Evolutionary conservation across 1,140 invertebrate species (phyloP), one percentile per base, ranked within the genome.

Genomic region (Mylabris phalerata): DNA sequence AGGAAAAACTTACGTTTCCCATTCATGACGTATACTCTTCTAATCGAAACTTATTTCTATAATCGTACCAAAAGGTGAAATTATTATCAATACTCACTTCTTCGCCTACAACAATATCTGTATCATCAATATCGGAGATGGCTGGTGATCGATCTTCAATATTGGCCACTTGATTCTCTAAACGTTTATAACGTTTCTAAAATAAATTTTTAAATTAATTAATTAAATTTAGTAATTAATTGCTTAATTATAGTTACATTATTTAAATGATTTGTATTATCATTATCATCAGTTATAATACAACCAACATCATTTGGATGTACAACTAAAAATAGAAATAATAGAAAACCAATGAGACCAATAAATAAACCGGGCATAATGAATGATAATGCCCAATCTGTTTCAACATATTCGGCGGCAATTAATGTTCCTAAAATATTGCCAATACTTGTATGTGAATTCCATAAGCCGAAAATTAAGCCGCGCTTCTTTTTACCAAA

Each of bases 391-490:
- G 90, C 87, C 95, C 95, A 98, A 72, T 94, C 85, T 0, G 72
- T 77, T 69, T 90, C 87, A 5, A 98, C 91, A 77, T 87, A 97
- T 41, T 82, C 70, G 0, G 88, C 90, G 6, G 94, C 92, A 55
- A 98, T 88, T 3, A 94, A 61, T 0, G 85, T 82, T 40, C 79
- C 80, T 80, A 52, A 71, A 70, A 98, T 97, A 74, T 98, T 98
- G 27, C 95, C 95, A 9, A 98, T 80, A 0, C 92, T 95, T 0
- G 95, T 97, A 66, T 98, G 95, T 1, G 94, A 95, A 76, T 98
- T 98, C 95, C 82, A 98, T 9, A 98, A 80, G 9, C 95, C 95
- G 76, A 98, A 97, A 61, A 98, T 94, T 5, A 98, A 76, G 19
- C 95, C 95, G 73, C 85, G 79, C 73, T 93, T 93, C 13, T 84